Conservation (phyloP, 2,888 invertebrate genomes). For the Epistrophe grossulariae region DNA sequence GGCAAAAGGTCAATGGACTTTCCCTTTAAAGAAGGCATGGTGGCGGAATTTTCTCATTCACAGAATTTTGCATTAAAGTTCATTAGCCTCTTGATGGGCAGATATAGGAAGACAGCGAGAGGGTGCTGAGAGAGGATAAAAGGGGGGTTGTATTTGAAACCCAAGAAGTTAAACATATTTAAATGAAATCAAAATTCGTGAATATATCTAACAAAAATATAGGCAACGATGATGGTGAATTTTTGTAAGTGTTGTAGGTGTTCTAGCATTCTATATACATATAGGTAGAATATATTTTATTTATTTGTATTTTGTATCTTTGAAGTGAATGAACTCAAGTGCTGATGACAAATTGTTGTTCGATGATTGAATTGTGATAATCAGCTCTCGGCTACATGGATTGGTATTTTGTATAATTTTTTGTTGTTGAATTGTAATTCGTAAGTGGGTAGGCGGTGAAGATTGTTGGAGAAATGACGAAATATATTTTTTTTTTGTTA, state of each 20-base stretch:
- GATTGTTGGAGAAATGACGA: conserved; percentile 29
- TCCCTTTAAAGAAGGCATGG: conserved; percentile 44
- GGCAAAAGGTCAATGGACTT: conserved; percentile 65
- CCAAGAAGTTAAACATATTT: conserved; percentile 42
- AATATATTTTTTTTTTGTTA: not conserved
- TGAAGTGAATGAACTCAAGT: conserved; percentile 62
- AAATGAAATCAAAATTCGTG: conserved; percentile 58
- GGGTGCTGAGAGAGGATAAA: not conserved
- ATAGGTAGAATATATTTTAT: conserved; percentile 9
- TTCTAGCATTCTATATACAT: not conserved
- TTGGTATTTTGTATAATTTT: not conserved
- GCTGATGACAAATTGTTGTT: conserved; percentile 63
- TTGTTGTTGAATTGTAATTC: conserved; percentile 12
- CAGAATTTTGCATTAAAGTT: conserved; percentile 32
- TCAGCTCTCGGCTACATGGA: not conserved
- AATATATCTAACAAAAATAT: not conserved
- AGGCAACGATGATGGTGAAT: not conserved
- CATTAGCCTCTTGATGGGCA: conserved; percentile 2
- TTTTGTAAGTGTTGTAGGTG: conserved; percentile 29
- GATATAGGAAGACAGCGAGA: not conserved
- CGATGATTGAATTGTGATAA: conserved; percentile 59
- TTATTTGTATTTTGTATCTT: conserved; percentile 15
- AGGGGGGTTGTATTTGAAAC: not conserved
- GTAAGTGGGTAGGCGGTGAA: conserved; percentile 5
- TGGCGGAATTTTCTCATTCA: conserved; percentile 21